Base-by-base conservation (phyloP, 2,797 vertebrate species). In the Mycteria americana region DNA sequence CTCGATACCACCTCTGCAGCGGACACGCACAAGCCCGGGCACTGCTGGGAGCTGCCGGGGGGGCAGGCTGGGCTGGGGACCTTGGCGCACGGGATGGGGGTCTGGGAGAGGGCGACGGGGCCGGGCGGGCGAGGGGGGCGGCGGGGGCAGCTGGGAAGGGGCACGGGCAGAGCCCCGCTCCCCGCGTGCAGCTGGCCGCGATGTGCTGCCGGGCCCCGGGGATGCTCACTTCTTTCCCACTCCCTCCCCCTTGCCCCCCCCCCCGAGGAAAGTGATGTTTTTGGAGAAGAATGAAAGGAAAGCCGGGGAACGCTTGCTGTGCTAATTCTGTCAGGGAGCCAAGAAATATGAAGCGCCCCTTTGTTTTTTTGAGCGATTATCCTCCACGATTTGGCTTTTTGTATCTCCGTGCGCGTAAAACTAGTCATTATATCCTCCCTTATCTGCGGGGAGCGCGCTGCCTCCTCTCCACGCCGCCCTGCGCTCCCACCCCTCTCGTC, bases 271-370 rank as follows among this genome's bases (percentile, higher is more conserved):
- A 93, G 45, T 23, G 94, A 62, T 97, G 94, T 94, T 94, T 97
- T 96, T 97, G 96, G 96, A 96, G 89, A n/a, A 62, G 85, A 95
- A 97, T 96, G 94, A 97, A 97, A 96, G 95, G 60, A 57, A 88
- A 93, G 67, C 31, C 19, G 1, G 85, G 72, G 93, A 92, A 78
- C 0, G 1, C 91, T 95, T 7, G 16, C 96, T 96, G 96, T 35
- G 89, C 85, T 96, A 35, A 78, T 95, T 93, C 94, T 96, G 96
- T 94, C 94, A 72, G 73, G 39, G n/a, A 95, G 94, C 94, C 96
- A 96, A 94, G 89, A 87, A 96, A 88, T 94, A 92, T 94, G 96
- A 97, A 95, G 93, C 59, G 18, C 73, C 76, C 76, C 79, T 94
- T 96, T 94, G 95, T 64, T 83, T 82, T 91, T 84, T 54, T n/a